Evolutionary conservation across 2,888 invertebrate species (phyloP).

Genomic region (Argyresthia albistria): DNA sequence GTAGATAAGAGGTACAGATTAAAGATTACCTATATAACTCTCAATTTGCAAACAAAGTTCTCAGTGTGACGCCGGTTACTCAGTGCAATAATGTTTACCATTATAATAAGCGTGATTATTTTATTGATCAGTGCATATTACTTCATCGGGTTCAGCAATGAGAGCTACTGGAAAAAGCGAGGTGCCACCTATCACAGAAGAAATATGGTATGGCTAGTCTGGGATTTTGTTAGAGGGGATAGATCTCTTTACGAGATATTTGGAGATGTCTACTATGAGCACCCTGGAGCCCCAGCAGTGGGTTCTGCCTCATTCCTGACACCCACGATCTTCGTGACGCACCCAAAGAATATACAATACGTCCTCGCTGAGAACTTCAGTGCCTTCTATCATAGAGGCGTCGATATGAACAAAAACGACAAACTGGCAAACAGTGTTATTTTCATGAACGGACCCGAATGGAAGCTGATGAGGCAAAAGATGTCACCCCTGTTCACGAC

Average conservation of each 20-base stretch:
- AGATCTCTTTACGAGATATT: slow-evolving; percentile 25
- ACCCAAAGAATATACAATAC: slow-evolving; percentile 34
- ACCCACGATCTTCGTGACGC: slow-evolving; percentile 31
- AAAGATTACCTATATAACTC: too few species aligned
- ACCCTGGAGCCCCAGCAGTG: slow-evolving; percentile 23
- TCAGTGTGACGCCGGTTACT: too few species aligned
- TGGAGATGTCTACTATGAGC: slow-evolving; percentile 30
- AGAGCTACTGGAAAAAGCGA: slow-evolving; percentile 3
- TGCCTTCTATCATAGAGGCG: slow-evolving; percentile 37
- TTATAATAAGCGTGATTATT: background rate
- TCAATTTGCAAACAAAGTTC: too few species aligned
- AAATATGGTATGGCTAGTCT: slow-evolving; percentile 12
- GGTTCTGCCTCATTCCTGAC: slow-evolving; percentile 25
- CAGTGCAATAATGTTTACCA: background rate
- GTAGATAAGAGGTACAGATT: too few species aligned
- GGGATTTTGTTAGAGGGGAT: slow-evolving; percentile 29
- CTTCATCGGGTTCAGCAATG: slow-evolving; percentile 4
- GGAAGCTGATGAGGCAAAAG: slow-evolving; percentile 43
- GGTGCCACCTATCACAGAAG: slow-evolving; percentile 1
- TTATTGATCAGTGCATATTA: background rate
- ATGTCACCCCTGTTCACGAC: slow-evolving; percentile 43
- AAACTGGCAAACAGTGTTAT: slow-evolving; percentile 35
- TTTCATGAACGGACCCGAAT: slow-evolving; percentile 37
- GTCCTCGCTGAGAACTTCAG: slow-evolving; percentile 37
- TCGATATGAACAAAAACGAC: slow-evolving; percentile 29